These are phyloP conservation scores for Verasper variegatus DNA, from an alignment of 2,113 vertebrate genomes.

Conservation along the genomic window DNA sequence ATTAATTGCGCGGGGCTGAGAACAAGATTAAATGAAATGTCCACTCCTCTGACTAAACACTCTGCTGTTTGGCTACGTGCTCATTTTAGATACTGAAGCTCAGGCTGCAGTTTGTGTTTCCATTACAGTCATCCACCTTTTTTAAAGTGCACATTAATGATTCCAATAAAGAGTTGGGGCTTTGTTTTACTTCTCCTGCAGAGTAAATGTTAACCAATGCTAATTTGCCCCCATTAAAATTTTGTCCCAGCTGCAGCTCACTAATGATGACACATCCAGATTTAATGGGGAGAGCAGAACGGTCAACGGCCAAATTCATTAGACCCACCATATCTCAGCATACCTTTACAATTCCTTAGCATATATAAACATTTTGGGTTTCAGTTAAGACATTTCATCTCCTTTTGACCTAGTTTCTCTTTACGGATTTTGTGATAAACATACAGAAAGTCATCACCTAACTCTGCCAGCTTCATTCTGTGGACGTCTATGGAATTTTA, in stretches of 20 bases:
- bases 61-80: constrained; percentile 11
- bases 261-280: constrained; percentile 70
- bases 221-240: constrained; percentile 75
- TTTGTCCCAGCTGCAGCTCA: constrained; percentile 63
- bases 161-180: constrained; percentile 59
- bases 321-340: constrained; percentile 18
- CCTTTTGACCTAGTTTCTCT: neutral
- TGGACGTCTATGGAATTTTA: no score
- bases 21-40: constrained; percentile 59
- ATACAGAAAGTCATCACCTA: no score
- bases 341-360: constrained; percentile 14
- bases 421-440: neutral
- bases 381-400: neutral
- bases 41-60: constrained; percentile 34
- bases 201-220: constrained; percentile 72
- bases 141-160: constrained; percentile 50
- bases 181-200: constrained; percentile 60
- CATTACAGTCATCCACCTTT: constrained; percentile 21
- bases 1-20: constrained; percentile 64
- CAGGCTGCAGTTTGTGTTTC: constrained; percentile 25
- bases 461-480: no score
- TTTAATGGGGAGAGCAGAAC: constrained; percentile 62
- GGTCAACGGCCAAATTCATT: constrained; percentile 42
- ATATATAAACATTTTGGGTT: neutral
- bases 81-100: constrained; percentile 11